phyloP scores from a whole-genome alignment of 1,140 invertebrate genomes.

The Formica selysi region DNA sequence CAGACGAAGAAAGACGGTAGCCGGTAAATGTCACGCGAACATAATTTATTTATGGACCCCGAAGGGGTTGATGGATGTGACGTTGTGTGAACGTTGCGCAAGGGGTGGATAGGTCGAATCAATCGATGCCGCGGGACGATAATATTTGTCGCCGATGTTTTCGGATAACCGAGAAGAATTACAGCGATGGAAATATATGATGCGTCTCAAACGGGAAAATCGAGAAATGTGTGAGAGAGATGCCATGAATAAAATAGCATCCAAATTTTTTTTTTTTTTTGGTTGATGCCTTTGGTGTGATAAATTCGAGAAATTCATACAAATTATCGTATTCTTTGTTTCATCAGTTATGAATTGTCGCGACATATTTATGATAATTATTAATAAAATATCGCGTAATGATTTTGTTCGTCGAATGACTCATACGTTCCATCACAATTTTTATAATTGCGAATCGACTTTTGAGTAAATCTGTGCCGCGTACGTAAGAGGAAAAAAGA shows the following conservation, averaged over 20 bases:
- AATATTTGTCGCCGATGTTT: constrained; percentile 36
- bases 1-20: constrained; percentile 42
- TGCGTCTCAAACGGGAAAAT: not conserved
- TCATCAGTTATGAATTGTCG: not conserved
- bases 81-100: constrained; percentile 4
- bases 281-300: not conserved
- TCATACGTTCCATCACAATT: not conserved
- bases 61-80: constrained; percentile 47
- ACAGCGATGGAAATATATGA: not conserved
- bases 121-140: constrained; percentile 58
- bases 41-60: constrained; percentile 76
- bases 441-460: not conserved
- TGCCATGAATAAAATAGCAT: not conserved
- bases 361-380: too few species aligned
- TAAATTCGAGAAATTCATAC: not conserved
- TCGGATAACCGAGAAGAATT: constrained; percentile 35
- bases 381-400: not conserved
- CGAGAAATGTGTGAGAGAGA: too few species aligned
- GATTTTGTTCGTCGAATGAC: too few species aligned
- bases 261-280: too few species aligned
- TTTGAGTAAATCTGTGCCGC: not conserved
- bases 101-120: constrained; percentile 34
- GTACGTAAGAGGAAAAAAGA: constrained; percentile 6
- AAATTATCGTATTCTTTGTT: not conserved
- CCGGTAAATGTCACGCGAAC: constrained; percentile 76